Base-by-base conservation (phyloP, 2,113 vertebrate species). In the Chloebia gouldiae region DNA sequence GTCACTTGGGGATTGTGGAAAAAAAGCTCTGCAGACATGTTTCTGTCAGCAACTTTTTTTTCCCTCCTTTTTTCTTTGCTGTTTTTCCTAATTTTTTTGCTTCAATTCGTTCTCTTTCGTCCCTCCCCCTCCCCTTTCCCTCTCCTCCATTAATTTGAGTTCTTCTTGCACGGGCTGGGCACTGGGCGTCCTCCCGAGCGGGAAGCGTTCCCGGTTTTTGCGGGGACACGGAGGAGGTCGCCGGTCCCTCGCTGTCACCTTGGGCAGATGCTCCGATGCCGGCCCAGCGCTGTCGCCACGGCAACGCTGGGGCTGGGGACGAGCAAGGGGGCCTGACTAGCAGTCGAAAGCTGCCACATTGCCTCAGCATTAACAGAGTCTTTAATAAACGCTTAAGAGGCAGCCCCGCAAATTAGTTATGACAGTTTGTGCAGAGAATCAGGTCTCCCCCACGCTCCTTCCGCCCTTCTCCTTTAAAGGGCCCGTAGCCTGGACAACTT, bases 311-410 rank as follows among this genome's bases (percentile, higher is more conserved):
- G 97, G 85, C 81, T 40, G 97, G 97, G 97, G 97, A 97, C 93
- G 73, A 59, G 96, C 35, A 95, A 93, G 97, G 98, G 98, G 98
- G 96, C 96, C 96, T 96, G 93, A 96, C 97, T 97, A 95, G 98
- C 98, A 98, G 98, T 98, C 98, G 98, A 97, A 98, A 99, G 97
- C 99, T 99, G 99, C 99, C 99, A 99, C 98, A 98, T 99, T 98
- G 98, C 98, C 98, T 99, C 99, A 99, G 98, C 98, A 98, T 99
- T 99, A 99, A 98, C 98, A 98, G 98, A 98, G 98, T 98, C 98
- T 98, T 99, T 99, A 99, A 99, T 99, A 99, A 99, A 99, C 97
- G 98, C 98, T 98, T 99, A 99, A 98, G 98, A 98, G 98, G 98
- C 99, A 99, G 98, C 96, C 98, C 97, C 93, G 94, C 98, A 99